Conservation (phyloP, 2,797 vertebrate species). For the Heterohyrax brucei region DNA sequence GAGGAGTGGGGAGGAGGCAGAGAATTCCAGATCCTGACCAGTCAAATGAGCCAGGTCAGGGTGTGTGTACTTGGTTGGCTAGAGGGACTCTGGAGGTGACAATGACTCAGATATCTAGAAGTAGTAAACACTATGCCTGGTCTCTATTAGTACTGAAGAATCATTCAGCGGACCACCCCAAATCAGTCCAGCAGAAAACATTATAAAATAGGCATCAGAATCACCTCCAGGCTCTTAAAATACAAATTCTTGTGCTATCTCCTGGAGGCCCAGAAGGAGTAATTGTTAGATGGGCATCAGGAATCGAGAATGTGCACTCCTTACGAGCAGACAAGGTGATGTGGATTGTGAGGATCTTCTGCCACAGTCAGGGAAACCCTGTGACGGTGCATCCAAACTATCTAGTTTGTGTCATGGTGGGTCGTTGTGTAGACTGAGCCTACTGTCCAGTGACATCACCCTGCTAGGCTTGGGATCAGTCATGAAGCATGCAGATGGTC, state of each 20-base stretch:
- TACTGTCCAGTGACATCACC: not conserved
- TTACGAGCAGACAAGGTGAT: not conserved
- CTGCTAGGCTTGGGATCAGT: not conserved
- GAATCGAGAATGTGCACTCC: not conserved
- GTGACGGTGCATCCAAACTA: not conserved
- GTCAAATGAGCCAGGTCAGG: not conserved
- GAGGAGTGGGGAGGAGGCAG: not conserved
- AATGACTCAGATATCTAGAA: not conserved
- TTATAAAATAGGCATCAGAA: not conserved
- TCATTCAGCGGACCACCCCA: not conserved
- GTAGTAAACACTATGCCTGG: not conserved
- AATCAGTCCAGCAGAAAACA: not conserved
- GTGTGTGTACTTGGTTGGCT: rapidly evolving
- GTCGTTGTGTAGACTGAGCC: too few species aligned
- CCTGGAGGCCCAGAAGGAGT: not conserved
- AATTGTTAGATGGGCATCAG: not conserved
- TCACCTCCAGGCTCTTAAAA: not conserved
- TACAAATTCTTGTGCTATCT: not conserved
- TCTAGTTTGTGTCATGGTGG: not conserved
- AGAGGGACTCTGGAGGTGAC: not conserved
- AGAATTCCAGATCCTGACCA: not conserved
- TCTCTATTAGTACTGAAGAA: not conserved
- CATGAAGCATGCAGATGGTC: not conserved
- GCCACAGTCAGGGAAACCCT: not conserved
- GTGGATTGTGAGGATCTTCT: not conserved